Conservation (phyloP, 2,113 vertebrate genomes). For the Cololabis saira region DNA sequence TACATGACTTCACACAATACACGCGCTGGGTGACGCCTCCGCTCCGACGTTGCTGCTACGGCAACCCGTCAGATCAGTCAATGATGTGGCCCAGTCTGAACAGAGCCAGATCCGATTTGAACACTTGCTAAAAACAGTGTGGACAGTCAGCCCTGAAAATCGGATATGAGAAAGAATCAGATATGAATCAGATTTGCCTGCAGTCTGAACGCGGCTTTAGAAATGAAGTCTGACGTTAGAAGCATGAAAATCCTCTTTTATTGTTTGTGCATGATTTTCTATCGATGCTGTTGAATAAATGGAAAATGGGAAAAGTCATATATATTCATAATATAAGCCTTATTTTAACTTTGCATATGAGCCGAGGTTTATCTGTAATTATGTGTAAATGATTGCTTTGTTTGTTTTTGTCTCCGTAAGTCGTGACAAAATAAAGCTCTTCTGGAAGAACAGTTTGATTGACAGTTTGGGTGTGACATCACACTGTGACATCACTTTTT, state of each 20-base stretch:
- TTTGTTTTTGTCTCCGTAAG: neutral
- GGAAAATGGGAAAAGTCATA: conserved; percentile 1
- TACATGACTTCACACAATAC: no score
- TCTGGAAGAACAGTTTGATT: neutral
- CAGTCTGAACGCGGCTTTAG: conserved; percentile 23
- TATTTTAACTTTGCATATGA: conserved; percentile 53
- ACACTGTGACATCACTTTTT: no score
- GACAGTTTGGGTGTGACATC: no score
- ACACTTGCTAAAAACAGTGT: no score
- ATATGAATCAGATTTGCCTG: no score
- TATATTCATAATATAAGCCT: conserved; percentile 51
- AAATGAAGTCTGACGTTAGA: neutral
- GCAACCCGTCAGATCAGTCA: no score
- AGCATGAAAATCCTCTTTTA: conserved; percentile 34
- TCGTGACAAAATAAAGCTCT: conserved; percentile 51
- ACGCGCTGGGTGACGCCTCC: no score
- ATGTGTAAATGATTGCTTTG: conserved; percentile 24
- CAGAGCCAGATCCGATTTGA: no score
- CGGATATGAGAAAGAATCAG: no score
- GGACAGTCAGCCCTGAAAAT: no score
- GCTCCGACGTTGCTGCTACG: no score
- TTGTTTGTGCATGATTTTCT: conserved; percentile 52
- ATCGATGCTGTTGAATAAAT: conserved; percentile 4
- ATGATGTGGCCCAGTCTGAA: no score
- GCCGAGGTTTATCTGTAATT: conserved; percentile 33